Conservation (phyloP, 1,140 invertebrate genomes). For the Tetragonula clypearis region DNA sequence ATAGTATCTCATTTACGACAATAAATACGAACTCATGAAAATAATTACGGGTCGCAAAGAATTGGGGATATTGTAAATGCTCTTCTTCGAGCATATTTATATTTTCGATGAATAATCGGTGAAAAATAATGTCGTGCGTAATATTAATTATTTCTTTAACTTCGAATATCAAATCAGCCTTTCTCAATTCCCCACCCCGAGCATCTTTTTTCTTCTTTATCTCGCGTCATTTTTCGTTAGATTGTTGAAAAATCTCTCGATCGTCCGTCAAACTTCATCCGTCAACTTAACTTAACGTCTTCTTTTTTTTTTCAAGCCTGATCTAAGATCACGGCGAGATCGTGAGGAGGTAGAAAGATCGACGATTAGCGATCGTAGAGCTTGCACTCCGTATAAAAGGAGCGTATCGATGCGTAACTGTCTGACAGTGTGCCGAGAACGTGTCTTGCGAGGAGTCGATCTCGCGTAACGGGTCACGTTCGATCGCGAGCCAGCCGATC, state of each 20-base stretch:
- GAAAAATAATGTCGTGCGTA: too few relatives aligned
- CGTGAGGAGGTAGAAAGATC: slow-evolving; percentile 9
- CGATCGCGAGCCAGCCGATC: slow-evolving; percentile 46
- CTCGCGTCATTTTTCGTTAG: neutral
- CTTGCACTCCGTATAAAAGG: slow-evolving; percentile 73
- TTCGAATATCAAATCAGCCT: too few relatives aligned
- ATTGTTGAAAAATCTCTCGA: neutral
- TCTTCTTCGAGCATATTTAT: too few relatives aligned
- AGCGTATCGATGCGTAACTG: slow-evolving; percentile 60
- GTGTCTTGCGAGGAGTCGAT: slow-evolving; percentile 55
- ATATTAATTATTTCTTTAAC: too few relatives aligned
- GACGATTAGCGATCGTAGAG: slow-evolving; percentile 35
- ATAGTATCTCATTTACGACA: too few relatives aligned
- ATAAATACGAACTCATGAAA: too few relatives aligned
- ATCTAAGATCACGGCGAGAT: neutral
- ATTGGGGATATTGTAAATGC: too few relatives aligned
- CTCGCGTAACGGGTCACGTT: slow-evolving; percentile 61
- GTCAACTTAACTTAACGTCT: neutral
- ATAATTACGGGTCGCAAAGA: too few relatives aligned
- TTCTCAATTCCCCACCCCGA: neutral
- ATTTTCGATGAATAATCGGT: too few relatives aligned
- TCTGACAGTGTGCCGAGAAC: slow-evolving; percentile 68
- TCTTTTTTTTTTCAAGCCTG: slow-evolving; percentile 17
- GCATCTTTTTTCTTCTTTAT: neutral
- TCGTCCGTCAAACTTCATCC: neutral